These are phyloP conservation scores for Thaumatotibia leucotreta DNA, from an alignment of 1,140 invertebrate genomes.

Conservation along the genomic window DNA sequence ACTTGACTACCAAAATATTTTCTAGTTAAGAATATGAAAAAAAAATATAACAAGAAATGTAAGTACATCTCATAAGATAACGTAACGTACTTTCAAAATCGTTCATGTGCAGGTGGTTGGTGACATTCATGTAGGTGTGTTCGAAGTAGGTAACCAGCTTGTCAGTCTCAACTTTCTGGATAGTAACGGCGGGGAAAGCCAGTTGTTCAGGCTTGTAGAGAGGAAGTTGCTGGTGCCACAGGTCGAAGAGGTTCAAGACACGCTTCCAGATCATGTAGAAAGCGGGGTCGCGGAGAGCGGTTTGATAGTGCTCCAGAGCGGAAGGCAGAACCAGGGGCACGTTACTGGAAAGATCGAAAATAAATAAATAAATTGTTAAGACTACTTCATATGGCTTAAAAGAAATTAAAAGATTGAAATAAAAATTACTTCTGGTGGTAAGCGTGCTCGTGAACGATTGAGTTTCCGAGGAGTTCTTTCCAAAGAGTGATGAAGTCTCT, in stretches of 20 bases:
- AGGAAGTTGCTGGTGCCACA: constrained; percentile 75
- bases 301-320: constrained; percentile 76
- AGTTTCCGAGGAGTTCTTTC: constrained; percentile 78
- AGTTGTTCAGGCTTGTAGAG: constrained; percentile 77
- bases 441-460: constrained; percentile 24
- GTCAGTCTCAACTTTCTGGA: constrained; percentile 80
- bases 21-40: no score
- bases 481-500: constrained; percentile 77
- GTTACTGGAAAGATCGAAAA: constrained; percentile 29
- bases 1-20: no score
- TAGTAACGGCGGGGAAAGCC: constrained; percentile 78
- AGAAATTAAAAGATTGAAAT: background rate
- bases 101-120: constrained; percentile 61
- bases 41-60: no score
- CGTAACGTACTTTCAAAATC: constrained; percentile 50
- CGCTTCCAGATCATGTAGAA: constrained; percentile 83
- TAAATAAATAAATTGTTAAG: background rate
- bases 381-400: background rate
- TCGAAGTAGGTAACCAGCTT: constrained; percentile 80
- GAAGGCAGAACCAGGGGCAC: constrained; percentile 63
- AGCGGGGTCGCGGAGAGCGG: constrained; percentile 80
- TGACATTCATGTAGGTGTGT: constrained; percentile 76
- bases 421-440: constrained; percentile 19
- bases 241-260: constrained; percentile 77
- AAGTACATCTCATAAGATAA: background rate